Conservation (phyloP, 1,140 invertebrate species). For the Tetramorium alpestre region DNA sequence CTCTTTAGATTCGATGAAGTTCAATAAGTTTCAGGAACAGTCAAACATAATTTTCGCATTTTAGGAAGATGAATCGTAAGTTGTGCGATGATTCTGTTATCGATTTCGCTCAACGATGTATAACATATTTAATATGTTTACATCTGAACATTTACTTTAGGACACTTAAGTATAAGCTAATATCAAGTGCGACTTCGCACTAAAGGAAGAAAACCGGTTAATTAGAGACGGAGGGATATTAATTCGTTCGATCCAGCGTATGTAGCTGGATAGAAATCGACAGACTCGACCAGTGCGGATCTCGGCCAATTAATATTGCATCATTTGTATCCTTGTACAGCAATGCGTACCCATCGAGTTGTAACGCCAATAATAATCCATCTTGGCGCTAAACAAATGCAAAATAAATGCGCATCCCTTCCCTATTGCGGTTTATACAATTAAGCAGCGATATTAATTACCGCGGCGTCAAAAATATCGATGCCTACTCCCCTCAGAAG, state of each 20-base stretch:
- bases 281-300: constrained; percentile 58
- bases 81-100: background rate
- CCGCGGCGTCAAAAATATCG: constrained; percentile 29
- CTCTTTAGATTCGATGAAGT: background rate
- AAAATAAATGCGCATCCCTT: constrained; percentile 23
- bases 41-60: background rate
- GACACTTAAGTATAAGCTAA: background rate
- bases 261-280: constrained; percentile 39
- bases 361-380: constrained; percentile 39
- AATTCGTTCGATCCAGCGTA: constrained; percentile 29
- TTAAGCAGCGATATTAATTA: constrained; percentile 40
- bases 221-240: constrained; percentile 23
- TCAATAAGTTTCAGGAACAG: background rate
- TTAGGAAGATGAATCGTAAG: background rate
- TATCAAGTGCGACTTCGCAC: background rate
- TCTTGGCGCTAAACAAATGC: constrained; percentile 22
- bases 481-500: background rate
- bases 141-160: background rate
- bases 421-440: constrained; percentile 17
- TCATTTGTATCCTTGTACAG: constrained; percentile 62
- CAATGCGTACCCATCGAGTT: background rate
- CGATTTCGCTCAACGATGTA: background rate
- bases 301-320: constrained; percentile 79
- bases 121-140: background rate
- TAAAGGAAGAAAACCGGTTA: constrained; percentile 3